Base-by-base conservation (phyloP, 1,140 invertebrate genomes). In the Drosophila lini region DNA sequence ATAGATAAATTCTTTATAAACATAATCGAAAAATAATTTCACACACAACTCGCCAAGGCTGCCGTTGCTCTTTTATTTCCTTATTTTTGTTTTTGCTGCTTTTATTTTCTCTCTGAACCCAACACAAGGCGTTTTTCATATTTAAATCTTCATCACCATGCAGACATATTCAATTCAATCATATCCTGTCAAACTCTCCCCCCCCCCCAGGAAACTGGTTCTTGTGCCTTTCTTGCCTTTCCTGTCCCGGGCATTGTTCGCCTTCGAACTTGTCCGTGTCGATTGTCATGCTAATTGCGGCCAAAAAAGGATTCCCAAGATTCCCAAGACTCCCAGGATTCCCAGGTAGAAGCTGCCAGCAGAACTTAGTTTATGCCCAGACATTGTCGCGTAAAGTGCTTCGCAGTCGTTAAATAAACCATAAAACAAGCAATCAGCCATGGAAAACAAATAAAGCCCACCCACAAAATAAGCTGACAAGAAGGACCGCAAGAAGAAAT, bases 231-330 rank as follows among this genome's bases (percentile, higher is more conserved):
- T 65, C 36, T 42, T 36, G 7, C 16, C 59, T 9, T 62, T 60
- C 69, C 68, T 40, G 60, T 40, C 25, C 28, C n/a, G 15, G 32
- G 32, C 59, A 55, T 67, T 61, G 61, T 79, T 55, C 60, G 22
- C 31, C 53, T 67, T 64, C 60, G 64, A 81, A 74, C 59, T 75
- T 82, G 74, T 80, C 44, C 50, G 32, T 52, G 55, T 45, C 53
- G 53, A 83, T 89, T 88, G 83, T 89, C 84, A 88, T 88, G 83
- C 83, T 88, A 88, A 88, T 88, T 88, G 83, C 53, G 64, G 58
- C 65, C 45, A 40, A 40, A 71, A 71, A 73, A 67, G 25, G 65
- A 70, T n/a, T 15, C n/a, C n/a, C 40, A 41, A 6, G 52, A 70
- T 70, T 58, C 52, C 44, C 68, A 71, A 44, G 50, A 68, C 11